Conservation (phyloP, 2,888 invertebrate species). For the Lumbricus terrestris region DNA sequence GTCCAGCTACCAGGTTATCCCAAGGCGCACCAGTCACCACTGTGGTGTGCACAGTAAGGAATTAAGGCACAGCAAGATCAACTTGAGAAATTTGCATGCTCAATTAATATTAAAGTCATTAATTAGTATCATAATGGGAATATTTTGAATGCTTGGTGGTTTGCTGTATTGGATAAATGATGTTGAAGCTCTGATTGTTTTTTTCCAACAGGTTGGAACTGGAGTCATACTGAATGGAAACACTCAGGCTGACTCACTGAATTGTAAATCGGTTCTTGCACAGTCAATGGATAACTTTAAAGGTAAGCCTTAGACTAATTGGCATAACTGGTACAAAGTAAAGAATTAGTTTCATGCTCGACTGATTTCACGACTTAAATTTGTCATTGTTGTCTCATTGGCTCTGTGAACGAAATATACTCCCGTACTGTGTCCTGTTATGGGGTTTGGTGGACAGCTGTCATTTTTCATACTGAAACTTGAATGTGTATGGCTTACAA, state of each 20-base stretch:
- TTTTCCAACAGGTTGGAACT: slow-evolving; percentile 18
- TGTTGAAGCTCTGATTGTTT: background rate
- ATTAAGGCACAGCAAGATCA: background rate
- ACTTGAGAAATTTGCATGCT: background rate
- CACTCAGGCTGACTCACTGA: background rate
- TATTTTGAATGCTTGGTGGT: background rate
- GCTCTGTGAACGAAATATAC: no score
- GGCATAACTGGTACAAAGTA: background rate
- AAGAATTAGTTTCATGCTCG: background rate
- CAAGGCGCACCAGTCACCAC: background rate
- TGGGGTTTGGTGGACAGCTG: no score
- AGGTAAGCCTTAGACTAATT: slow-evolving; percentile 7
- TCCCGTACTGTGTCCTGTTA: no score
- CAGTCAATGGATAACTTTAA: slow-evolving; percentile 26
- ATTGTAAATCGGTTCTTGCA: slow-evolving; percentile 20
- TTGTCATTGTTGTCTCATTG: background rate
- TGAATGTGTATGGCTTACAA: background rate
- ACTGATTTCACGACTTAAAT: background rate
- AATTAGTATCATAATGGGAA: background rate
- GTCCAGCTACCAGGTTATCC: background rate
- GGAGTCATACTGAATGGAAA: slow-evolving; percentile 24
- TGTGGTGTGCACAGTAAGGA: background rate
- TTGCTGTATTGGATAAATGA: background rate
- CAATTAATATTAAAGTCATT: background rate
- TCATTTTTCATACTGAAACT: no score